phyloP scores from a whole-genome alignment of 2,797 vertebrate genomes.

The Pseudochirops cupreus region DNA sequence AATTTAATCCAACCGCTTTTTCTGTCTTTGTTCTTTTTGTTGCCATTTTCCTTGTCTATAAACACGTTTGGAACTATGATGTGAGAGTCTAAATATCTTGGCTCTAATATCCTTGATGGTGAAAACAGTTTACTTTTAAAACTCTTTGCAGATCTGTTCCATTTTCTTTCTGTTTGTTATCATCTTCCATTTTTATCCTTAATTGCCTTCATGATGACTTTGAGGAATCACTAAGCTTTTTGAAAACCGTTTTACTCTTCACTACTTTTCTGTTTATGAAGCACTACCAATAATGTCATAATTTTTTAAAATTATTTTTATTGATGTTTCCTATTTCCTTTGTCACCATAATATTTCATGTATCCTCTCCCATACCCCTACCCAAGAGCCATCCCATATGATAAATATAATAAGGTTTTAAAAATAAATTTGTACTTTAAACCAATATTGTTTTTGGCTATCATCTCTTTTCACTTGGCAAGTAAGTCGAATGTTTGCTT shows the following conservation, averaged over 20 bases:
- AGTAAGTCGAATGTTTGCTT: neutral
- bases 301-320: neutral
- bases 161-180: neutral
- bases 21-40: neutral
- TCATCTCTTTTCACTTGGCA: neutral
- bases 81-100: neutral
- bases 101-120: neutral
- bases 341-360: neutral
- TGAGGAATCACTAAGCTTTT: neutral
- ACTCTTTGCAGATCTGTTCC: neutral
- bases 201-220: neutral
- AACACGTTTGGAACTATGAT: neutral
- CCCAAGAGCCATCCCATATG: too few relatives aligned
- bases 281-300: neutral
- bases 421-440: neutral
- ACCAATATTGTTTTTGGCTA: too few relatives aligned
- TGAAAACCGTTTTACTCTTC: neutral
- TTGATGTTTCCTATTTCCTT: neutral
- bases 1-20: neutral
- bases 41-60: neutral
- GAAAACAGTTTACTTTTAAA: neutral
- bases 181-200: neutral
- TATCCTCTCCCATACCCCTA: too few relatives aligned
- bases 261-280: neutral
- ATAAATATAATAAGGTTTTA: neutral